Conservation (phyloP, 2,888 invertebrate species). For the Hemicrepidius hirtus region DNA sequence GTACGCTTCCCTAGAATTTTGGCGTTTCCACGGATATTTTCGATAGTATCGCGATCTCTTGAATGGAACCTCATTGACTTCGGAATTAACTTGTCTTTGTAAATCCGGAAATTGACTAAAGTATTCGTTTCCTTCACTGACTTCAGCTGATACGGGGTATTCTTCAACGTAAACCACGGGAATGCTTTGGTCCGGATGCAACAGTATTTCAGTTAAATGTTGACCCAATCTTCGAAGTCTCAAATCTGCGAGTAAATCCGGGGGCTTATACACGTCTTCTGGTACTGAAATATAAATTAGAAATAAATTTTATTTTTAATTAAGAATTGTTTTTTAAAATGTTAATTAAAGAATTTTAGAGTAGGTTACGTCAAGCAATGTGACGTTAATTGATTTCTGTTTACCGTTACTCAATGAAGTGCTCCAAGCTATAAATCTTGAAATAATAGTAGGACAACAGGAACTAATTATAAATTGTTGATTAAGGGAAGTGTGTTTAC, state of each 20-base stretch:
- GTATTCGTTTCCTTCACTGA: slow-evolving; percentile 36
- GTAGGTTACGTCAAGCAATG: too few relatives aligned
- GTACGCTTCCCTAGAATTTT: slow-evolving; percentile 70
- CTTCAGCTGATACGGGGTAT: slow-evolving; percentile 44
- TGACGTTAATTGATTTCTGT: too few relatives aligned
- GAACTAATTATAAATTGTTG: too few relatives aligned
- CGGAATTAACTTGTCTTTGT: slow-evolving; percentile 26
- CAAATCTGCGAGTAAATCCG: slow-evolving; percentile 23
- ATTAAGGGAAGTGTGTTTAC: too few relatives aligned
- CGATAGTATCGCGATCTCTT: slow-evolving; percentile 77
- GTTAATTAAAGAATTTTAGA: too few relatives aligned
- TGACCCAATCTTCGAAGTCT: slow-evolving; percentile 57
- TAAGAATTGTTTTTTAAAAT: background rate
- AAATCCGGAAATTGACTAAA: slow-evolving; percentile 45
- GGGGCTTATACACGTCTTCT: slow-evolving; percentile 12
- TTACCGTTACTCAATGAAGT: too few relatives aligned
- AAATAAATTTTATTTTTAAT: background rate
- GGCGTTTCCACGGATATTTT: slow-evolving; percentile 79
- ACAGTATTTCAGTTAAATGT: slow-evolving; percentile 62
- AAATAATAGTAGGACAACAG: too few relatives aligned
- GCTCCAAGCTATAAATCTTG: too few relatives aligned
- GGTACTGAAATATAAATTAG: background rate
- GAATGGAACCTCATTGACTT: slow-evolving; percentile 52
- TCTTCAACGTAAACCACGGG: slow-evolving; percentile 69
- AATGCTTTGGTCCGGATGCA: slow-evolving; percentile 64